Evolutionary conservation across 2,888 invertebrate genomes (phyloP), one percentile per base, ranked within the genome.

Genomic region (Cinara cedri): DNA sequence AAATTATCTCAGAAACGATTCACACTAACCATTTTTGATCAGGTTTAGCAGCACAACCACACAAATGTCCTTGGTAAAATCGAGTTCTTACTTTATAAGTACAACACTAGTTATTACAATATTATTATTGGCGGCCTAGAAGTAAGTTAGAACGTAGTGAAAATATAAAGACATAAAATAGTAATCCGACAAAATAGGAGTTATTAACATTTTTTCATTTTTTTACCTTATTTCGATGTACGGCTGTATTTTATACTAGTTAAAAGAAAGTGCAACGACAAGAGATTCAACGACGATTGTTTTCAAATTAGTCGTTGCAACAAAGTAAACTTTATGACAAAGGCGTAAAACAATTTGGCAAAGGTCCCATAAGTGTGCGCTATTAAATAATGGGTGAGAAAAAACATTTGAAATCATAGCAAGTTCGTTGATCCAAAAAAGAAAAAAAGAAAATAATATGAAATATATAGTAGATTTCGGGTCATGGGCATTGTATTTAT

Each of bases 371-470:
- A 19, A 34, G 24, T 34, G 19, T 34, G 49, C 21, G 26, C 26
- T 68, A 78, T 57, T 68, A 57, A 74, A 63, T 63, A 49, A 51
- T 46, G 21, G 1, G 34, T 34, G 34, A 68, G 55, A 78, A 78
- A 76, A 19, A 44, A 76, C 46, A 68, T 44, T 54, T 24, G 26
- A 57, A 44, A 57, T 34, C 14, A 78, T 78, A 19, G 19, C 60
- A 11, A 60, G 76, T 78, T 78, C 57, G 68, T 78, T 78, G 76
- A 68, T 78, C 76, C 21, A 68, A 60, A 78, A 57, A 78, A 68
- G 13, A 14, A 57, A 51, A 57, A 78, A 68, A n/a, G 11, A 57
- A 51, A 51, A 42, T 51, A 74, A 19, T 51, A 62, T 26, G 51
- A 46, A 71, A 72, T 62, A 72, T 62, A 6, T 62, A 34, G 14